A percentile compares a stretch with the other conserved stretches of the same genome.
These are phyloP conservation scores for Exephanes ischioxanthus DNA, from an alignment of 2,888 invertebrate genomes.

Conservation along the genomic window DNA sequence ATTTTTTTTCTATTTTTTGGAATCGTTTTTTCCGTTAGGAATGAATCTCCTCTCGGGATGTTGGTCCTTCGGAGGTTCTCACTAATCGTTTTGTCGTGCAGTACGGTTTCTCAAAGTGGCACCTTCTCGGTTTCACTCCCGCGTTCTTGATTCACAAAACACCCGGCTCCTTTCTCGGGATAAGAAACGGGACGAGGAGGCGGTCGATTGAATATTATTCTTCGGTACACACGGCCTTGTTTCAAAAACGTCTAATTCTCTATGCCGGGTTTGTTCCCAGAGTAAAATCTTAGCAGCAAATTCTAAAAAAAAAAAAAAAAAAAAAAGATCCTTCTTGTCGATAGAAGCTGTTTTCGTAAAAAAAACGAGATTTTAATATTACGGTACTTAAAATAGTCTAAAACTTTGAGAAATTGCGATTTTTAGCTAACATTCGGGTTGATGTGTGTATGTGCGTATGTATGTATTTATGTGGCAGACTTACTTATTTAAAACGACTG, in stretches of 20 bases:
- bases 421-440: too few relatives aligned
- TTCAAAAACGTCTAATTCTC: not conserved
- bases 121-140: conserved; percentile 13
- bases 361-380: too few relatives aligned
- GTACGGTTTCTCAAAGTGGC: conserved; percentile 11
- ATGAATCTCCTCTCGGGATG: conserved; percentile 48
- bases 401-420: too few relatives aligned
- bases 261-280: not conserved
- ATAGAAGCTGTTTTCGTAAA: too few relatives aligned
- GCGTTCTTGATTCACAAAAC: conserved; percentile 40
- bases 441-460: too few relatives aligned
- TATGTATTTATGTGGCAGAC: too few relatives aligned
- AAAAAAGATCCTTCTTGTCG: too few relatives aligned
- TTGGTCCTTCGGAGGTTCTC: conserved; percentile 30
- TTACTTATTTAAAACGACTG: too few relatives aligned
- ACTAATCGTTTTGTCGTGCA: conserved; percentile 55
- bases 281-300: not conserved
- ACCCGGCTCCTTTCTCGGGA: conserved; percentile 32
- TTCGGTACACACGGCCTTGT: not conserved
- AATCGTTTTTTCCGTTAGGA: conserved; percentile 41
- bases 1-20: not conserved
- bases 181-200: conserved; percentile 49
- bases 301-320: not conserved
- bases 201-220: not conserved
- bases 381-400: too few relatives aligned